phyloP scores from a whole-genome alignment of 2,888 invertebrate species.

The Volucella inflata region DNA sequence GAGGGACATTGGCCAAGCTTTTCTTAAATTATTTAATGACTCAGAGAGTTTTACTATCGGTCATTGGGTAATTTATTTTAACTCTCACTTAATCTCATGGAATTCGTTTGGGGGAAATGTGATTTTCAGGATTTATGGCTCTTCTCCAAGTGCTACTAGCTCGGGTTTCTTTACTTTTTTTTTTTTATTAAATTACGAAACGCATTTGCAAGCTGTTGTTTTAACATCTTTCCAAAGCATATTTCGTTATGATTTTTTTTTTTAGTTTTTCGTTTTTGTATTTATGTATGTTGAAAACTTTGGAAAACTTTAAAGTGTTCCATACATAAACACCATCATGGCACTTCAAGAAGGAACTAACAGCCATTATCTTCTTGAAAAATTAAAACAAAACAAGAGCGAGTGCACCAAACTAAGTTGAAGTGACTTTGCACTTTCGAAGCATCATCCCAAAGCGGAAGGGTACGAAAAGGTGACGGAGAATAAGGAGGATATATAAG shows the following conservation, averaged over 20 bases:
- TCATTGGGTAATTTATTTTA: too few species aligned
- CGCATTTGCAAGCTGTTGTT: neutral
- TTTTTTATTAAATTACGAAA: too few species aligned
- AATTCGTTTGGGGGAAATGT: too few species aligned
- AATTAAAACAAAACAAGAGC: constrained; percentile 12
- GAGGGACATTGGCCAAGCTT: too few species aligned
- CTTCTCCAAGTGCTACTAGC: too few species aligned
- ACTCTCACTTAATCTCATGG: too few species aligned
- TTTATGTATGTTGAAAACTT: neutral
- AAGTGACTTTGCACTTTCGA: constrained; percentile 58
- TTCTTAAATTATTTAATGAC: too few species aligned
- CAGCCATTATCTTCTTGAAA: neutral
- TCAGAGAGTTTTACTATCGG: too few species aligned
- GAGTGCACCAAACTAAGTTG: constrained; percentile 32
- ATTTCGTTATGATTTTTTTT: constrained; percentile 37
- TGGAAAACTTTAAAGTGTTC: constrained; percentile 27
- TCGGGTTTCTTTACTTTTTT: too few species aligned
- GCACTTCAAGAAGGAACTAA: constrained; percentile 29
- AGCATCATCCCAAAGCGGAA: constrained; percentile 11
- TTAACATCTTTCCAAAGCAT: constrained; percentile 2
- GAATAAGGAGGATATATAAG: constrained; percentile 22
- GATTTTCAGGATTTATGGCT: too few species aligned
- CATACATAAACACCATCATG: constrained; percentile 3
- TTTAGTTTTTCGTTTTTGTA: neutral
- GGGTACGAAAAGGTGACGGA: neutral